Conservation (phyloP, 2,888 invertebrate species). For the Sicus ferrugineus region DNA sequence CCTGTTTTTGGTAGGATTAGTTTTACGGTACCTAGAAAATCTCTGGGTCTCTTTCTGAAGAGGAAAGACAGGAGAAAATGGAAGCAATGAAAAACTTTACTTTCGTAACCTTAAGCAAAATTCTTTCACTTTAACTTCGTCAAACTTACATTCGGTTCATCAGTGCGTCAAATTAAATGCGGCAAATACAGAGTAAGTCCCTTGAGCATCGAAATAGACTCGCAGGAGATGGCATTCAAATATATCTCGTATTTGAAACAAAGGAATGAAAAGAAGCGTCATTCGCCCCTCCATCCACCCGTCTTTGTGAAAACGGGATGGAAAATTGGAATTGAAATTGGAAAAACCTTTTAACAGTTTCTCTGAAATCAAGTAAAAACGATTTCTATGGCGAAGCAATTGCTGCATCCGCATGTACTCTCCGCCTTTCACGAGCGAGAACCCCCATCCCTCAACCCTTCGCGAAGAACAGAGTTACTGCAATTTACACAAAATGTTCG, state of each 20-base stretch:
- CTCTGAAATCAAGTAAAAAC: slow-evolving; percentile 17
- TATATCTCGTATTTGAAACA: not conserved
- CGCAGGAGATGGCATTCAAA: slow-evolving; percentile 20
- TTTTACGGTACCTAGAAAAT: not conserved
- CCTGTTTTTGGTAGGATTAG: too few relatives aligned
- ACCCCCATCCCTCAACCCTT: not conserved
- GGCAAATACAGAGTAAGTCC: not conserved
- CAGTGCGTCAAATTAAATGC: not conserved
- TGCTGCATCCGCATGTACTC: not conserved
- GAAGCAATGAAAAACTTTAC: too few relatives aligned
- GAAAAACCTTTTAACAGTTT: slow-evolving; percentile 11
- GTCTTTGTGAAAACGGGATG: not conserved
- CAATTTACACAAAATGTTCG: slow-evolving; percentile 24
- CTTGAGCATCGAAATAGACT: slow-evolving; percentile 5
- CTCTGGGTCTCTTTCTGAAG: not conserved
- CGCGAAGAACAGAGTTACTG: not conserved
- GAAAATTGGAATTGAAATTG: not conserved
- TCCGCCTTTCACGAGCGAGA: not conserved
- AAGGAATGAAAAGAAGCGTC: slow-evolving; percentile 4
- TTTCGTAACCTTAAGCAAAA: too few relatives aligned
- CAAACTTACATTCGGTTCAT: not conserved
- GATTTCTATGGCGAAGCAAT: slow-evolving; percentile 30
- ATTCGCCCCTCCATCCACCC: not conserved
- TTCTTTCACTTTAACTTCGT: too few relatives aligned
- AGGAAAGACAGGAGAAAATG: not conserved